Percentiles rank a stretch among this genome's conserved stretches.
phyloP scores from a whole-genome alignment of 2,888 invertebrate species.

The Sphaerophoria taeniata region DNA sequence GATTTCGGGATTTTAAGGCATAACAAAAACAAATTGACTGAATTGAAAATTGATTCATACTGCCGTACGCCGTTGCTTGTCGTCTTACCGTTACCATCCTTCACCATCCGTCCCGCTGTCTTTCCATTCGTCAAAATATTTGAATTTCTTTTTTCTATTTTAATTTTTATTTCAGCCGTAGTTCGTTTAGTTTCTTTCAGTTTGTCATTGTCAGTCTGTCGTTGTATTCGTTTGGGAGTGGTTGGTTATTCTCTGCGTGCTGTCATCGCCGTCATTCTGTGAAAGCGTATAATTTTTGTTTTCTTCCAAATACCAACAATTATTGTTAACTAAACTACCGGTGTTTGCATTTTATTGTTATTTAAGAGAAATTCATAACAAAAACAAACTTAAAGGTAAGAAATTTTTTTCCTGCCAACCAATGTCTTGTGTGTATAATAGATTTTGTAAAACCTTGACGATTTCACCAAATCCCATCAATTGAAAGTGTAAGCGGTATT shows the following conservation, averaged over 20 bases:
- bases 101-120: too few species aligned
- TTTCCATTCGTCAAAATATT: not conserved
- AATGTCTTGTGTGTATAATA: not conserved
- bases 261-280: not conserved
- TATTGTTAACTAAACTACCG: constrained; percentile 55
- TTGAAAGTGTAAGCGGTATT: constrained; percentile 34
- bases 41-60: too few species aligned
- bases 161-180: constrained; percentile 14
- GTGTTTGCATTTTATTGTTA: constrained; percentile 40
- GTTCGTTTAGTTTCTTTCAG: not conserved
- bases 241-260: constrained; percentile 32
- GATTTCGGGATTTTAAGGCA: not conserved
- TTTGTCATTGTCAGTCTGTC: constrained; percentile 50
- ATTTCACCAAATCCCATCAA: constrained; percentile 29
- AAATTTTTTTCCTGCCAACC: constrained; percentile 7
- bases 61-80: too few species aligned
- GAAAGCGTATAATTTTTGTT: constrained; percentile 29
- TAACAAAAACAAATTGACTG: not conserved
- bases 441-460: not conserved
- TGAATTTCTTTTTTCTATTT: constrained; percentile 28
- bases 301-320: constrained; percentile 33
- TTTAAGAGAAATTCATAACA: constrained; percentile 32
- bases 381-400: constrained; percentile 53
- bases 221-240: constrained; percentile 66
- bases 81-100: too few species aligned